Evolutionary conservation across 1,140 invertebrate genomes (phyloP), one percentile per base, ranked within the genome.

Genomic region (Ostrea denselamellosa): DNA sequence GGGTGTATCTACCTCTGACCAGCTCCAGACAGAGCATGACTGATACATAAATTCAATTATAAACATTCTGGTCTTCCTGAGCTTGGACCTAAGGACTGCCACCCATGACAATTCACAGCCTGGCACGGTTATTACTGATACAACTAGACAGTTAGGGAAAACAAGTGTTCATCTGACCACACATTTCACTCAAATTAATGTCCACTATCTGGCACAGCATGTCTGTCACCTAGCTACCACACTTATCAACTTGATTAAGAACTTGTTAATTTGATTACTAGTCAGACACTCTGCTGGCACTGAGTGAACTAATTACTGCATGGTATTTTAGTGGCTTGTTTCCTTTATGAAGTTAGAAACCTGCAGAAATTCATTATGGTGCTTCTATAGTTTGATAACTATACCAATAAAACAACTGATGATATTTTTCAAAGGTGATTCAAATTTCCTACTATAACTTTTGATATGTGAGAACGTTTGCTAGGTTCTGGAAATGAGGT

Each of bases 191-290:
- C 34, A 44, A 44, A 44, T 44, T 44, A 44, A 44, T 58, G 56
- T 58, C 10, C 56, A 58, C 22, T 34, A 10, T 71, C 68, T 71
- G 28, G 14, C 68, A 12, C 8, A 71, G 28, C 68, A 68, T n/a
- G n/a, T n/a, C 25, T 68, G 65, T 10, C 65, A 68, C 65, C 65
- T 28, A 25, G 28, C 34, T 44, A 62, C n/a, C n/a, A 71, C 22
- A 71, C 68, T 14, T 71, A 22, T 71, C 9, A 71, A 34, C 25
- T 71, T 71, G 22, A 71, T 71, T 71, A 71, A 71, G 25, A 71
- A 71, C 28, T 34, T 12, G 25, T 71, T 71, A 34, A 71, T 34
- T 71, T 8, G 65, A 68, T 25, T 68, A 25, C 25, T 8, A 71
- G 14, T 10, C 14, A 12, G 25, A 28, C 68, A 71, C 68, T 71